Percentiles rank a stretch among this genome's conserved stretches.
Conservation (phyloP, 2,113 vertebrate genomes). For the Triplophysa tibetana region DNA sequence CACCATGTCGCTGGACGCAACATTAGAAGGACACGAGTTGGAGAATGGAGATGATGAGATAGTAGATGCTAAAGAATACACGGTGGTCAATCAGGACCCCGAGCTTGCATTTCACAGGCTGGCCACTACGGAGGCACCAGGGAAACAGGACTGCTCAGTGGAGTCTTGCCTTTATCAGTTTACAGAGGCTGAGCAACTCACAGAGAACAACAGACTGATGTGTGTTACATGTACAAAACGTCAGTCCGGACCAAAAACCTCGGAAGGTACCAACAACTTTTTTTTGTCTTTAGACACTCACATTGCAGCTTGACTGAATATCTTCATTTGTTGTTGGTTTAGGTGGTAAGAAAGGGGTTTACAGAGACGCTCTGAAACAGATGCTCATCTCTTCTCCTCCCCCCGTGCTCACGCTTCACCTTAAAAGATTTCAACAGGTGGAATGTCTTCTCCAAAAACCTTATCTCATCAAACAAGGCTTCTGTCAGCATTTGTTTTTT, state of each 20-base stretch:
- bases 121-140: constrained; percentile 74
- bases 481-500: not conserved
- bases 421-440: constrained; percentile 97
- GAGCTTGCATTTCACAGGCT: constrained; percentile 85
- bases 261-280: constrained; percentile 52
- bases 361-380: constrained; percentile 94
- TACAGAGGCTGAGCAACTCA: constrained; percentile 88
- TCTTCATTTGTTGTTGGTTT: not conserved
- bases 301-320: not conserved
- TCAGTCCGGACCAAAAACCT: constrained; percentile 49
- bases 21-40: constrained; percentile 58
- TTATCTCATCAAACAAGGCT: not conserved
- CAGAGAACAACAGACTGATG: constrained; percentile 85
- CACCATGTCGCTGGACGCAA: constrained; percentile 73
- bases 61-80: constrained; percentile 66
- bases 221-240: constrained; percentile 86
- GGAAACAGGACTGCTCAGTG: constrained; percentile 81
- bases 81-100: constrained; percentile 80
- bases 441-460: not conserved
- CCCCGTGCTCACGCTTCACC: constrained; percentile 90
- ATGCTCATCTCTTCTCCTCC: constrained; percentile 92
- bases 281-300: not conserved
- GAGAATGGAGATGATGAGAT: constrained; percentile 56
- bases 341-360: constrained; percentile 84
- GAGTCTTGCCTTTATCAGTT: constrained; percentile 89